A percentile compares a stretch with the other conserved stretches of the same genome.
Evolutionary conservation across 2,113 vertebrate species (phyloP).

Genomic region (Seriola dumerili): DNA sequence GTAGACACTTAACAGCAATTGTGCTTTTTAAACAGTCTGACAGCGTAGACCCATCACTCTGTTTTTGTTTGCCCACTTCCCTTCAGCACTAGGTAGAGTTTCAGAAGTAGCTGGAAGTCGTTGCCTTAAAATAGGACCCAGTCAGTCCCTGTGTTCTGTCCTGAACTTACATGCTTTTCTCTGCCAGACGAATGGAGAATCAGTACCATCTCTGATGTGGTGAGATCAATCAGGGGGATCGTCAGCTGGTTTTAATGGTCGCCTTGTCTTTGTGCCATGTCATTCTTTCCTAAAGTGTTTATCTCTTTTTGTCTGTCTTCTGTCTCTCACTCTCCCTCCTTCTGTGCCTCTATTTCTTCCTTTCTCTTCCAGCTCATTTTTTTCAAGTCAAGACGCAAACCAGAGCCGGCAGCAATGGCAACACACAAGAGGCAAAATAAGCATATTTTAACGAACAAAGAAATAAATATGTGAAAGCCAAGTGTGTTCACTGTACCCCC

Average conservation of each 20-base stretch:
- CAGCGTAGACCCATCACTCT: conserved; percentile 33
- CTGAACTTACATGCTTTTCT: conserved; percentile 17
- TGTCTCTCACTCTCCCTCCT: background rate
- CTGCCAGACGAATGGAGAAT: conserved; percentile 30
- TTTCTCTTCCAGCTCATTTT: conserved; percentile 20
- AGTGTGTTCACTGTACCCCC: conserved; percentile 6
- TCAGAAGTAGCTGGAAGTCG: conserved; percentile 53
- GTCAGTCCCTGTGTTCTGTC: conserved; percentile 47
- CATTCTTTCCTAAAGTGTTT: conserved; percentile 66
- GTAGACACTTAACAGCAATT: conserved; percentile 37
- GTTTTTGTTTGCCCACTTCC: conserved; percentile 49
- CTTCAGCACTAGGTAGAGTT: conserved; percentile 35
- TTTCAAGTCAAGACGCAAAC: conserved; percentile 49
- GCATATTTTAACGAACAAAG: conserved; percentile 56
- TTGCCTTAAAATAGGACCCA: conserved; percentile 44
- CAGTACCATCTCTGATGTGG: conserved; percentile 48
- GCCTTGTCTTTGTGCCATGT: conserved; percentile 66
- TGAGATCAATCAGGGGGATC: conserved; percentile 48
- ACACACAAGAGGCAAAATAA: conserved; percentile 41
- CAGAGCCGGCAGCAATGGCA: conserved; percentile 38
- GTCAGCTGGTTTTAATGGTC: conserved; percentile 67
- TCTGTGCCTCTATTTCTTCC: conserved; percentile 9
- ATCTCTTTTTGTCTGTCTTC: conserved; percentile 34
- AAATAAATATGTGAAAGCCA: conserved; percentile 49
- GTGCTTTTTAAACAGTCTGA: conserved; percentile 57